A percentile compares a stretch with the other conserved stretches of the same genome.
phyloP scores from a whole-genome alignment of 1,140 invertebrate species.

The Trichomalopsis sarcophagae region DNA sequence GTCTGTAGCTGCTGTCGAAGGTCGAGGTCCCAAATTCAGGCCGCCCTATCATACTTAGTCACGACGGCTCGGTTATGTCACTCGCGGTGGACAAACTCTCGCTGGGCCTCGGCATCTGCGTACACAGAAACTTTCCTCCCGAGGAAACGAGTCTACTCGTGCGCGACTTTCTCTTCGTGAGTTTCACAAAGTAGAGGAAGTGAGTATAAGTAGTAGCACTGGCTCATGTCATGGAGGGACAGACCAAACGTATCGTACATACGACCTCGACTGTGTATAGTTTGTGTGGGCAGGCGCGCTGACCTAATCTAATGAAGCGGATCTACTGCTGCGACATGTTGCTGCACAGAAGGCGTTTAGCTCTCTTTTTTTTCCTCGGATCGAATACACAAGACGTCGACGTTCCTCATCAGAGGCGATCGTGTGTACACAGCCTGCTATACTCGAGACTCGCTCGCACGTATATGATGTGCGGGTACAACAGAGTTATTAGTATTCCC shows the following conservation, averaged over 20 bases:
- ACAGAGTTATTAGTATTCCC: too few species aligned
- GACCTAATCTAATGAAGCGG: slow-evolving; percentile 61
- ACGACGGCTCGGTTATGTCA: slow-evolving; percentile 13
- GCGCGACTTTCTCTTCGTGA: not conserved
- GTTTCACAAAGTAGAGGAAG: not conserved
- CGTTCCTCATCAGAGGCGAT: not conserved
- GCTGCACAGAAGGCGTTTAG: slow-evolving; percentile 44
- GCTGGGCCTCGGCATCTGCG: not conserved
- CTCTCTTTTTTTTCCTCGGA: not conserved
- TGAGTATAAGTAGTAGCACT: not conserved
- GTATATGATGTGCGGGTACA: too few species aligned
- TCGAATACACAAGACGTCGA: not conserved
- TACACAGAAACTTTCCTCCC: not conserved
- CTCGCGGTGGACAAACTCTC: not conserved
- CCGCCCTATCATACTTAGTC: slow-evolving; percentile 13
- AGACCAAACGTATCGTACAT: not conserved
- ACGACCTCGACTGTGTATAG: not conserved
- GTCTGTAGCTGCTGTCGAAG: slow-evolving; percentile 11
- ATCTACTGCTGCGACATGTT: slow-evolving; percentile 63
- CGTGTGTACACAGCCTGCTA: not conserved
- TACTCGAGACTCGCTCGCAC: not conserved
- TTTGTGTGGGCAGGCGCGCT: not conserved
- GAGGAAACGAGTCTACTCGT: not conserved
- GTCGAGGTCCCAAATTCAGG: not conserved
- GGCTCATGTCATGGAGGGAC: not conserved